Percentiles rank a stretch among this genome's conserved stretches.
Evolutionary conservation across 2,113 vertebrate genomes (phyloP).

Genomic region (Fregetta grallaria): DNA sequence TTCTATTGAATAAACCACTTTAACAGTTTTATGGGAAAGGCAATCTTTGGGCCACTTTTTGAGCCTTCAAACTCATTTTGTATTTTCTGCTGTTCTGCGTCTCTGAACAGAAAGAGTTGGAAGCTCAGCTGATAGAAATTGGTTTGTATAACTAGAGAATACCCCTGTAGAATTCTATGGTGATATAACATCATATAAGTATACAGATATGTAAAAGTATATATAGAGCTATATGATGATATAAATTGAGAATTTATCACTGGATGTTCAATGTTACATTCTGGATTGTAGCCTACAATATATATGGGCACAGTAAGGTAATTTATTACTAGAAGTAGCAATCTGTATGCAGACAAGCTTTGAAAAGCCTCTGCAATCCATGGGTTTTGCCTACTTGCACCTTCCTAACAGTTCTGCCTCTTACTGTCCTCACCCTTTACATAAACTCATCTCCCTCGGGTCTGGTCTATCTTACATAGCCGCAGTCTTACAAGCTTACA

Average conservation of each 20-base stretch:
- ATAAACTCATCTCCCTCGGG: not conserved
- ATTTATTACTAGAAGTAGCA: not conserved
- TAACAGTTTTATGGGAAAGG: constrained; percentile 38
- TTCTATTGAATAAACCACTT: constrained; percentile 67
- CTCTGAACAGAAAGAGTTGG: not conserved
- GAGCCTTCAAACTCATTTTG: not conserved
- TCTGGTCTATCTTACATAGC: not conserved
- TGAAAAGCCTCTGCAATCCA: not conserved
- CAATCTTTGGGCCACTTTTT: not conserved
- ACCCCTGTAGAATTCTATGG: not conserved
- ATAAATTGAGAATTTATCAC: not conserved
- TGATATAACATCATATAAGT: not conserved
- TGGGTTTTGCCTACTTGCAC: not conserved
- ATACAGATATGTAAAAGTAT: not conserved
- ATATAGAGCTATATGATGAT: no score
- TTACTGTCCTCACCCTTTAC: not conserved
- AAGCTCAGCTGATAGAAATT: not conserved
- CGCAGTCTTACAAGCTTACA: not conserved
- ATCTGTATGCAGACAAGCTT: not conserved
- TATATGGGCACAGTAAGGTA: not conserved
- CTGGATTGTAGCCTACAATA: not conserved
- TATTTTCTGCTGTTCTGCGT: not conserved
- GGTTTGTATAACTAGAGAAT: not conserved
- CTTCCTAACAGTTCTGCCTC: not conserved
- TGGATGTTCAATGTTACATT: not conserved